These are phyloP conservation scores for Drosophila longiperda DNA, from an alignment of 2,888 invertebrate species.

Conservation along the genomic window DNA sequence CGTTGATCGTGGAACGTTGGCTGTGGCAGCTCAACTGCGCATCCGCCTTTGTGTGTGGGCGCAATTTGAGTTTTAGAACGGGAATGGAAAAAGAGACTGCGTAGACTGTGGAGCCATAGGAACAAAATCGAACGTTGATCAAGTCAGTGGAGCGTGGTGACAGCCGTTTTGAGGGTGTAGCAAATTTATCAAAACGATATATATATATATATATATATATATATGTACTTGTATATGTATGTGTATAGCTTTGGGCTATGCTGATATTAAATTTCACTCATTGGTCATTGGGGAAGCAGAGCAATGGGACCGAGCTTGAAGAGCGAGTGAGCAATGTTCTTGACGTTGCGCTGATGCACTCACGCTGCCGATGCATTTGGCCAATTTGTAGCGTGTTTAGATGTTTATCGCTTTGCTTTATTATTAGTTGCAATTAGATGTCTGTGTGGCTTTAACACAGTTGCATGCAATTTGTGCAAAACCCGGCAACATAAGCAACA, in stretches of 20 bases:
- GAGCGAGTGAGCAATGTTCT: slow-evolving; percentile 32
- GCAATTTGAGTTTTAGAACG: slow-evolving; percentile 79
- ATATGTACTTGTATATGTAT: background rate
- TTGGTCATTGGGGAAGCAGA: slow-evolving; percentile 7
- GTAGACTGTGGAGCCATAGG: slow-evolving; percentile 59
- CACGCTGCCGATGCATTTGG: slow-evolving; percentile 51
- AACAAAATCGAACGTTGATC: slow-evolving; percentile 47
- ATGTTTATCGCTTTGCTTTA: slow-evolving; percentile 74
- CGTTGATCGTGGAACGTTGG: slow-evolving; percentile 3
- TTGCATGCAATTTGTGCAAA: slow-evolving; percentile 59
- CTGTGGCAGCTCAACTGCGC: slow-evolving; percentile 79
- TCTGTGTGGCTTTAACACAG: slow-evolving; percentile 61
- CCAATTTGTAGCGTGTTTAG: slow-evolving; percentile 59
- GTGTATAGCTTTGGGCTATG: slow-evolving; percentile 8
- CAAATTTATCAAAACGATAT: slow-evolving; percentile 37
- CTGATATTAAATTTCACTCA: slow-evolving; percentile 66
- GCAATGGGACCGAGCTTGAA: slow-evolving; percentile 16
- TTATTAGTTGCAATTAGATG: slow-evolving; percentile 80
- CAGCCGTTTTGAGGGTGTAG: slow-evolving; percentile 78
- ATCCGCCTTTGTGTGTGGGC: slow-evolving; percentile 83
- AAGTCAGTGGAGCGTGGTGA: slow-evolving; percentile 70
- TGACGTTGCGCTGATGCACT: slow-evolving; percentile 37
- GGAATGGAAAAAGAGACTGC: slow-evolving; percentile 64
- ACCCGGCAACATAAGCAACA: background rate
- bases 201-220: background rate